Percentiles rank a stretch among this genome's conserved stretches.
These are phyloP conservation scores for Calameuta idolon DNA, from an alignment of 2,888 invertebrate species.

Conservation along the genomic window DNA sequence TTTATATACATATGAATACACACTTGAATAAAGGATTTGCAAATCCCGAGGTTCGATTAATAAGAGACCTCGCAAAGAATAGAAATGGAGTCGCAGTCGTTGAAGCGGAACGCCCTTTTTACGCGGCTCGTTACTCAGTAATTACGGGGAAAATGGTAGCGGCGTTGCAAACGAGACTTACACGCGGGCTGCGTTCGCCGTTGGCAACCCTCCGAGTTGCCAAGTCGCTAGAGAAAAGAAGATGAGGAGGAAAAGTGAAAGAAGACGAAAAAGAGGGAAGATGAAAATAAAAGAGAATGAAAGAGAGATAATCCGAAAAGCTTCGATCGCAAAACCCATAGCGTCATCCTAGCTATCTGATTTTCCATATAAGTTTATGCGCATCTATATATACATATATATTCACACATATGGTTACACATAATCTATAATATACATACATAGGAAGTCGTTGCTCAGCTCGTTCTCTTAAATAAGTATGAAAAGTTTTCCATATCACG, in stretches of 20 bases:
- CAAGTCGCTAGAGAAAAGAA: not conserved
- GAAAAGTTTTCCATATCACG: not conserved
- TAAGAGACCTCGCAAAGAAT: not conserved
- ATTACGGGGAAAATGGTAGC: conserved; percentile 4
- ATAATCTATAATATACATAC: not conserved
- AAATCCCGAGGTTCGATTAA: not conserved
- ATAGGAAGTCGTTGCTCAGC: not conserved
- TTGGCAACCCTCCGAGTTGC: not conserved
- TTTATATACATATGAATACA: not conserved
- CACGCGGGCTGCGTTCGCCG: not conserved
- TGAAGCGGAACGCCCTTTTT: conserved; percentile 4
- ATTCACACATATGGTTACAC: not conserved
- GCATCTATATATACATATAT: not conserved
- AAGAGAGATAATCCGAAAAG: not conserved
- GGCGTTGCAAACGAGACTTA: not conserved
- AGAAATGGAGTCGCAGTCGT: not conserved
- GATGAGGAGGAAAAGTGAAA: not conserved
- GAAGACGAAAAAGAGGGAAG: not conserved
- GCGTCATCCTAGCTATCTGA: not conserved
- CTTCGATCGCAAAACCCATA: not conserved
- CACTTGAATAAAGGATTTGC: not conserved
- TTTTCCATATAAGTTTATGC: not conserved
- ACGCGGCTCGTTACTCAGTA: conserved; percentile 10
- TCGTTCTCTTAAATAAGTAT: not conserved
- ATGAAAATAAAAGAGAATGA: not conserved